phyloP scores from a whole-genome alignment of 2,888 invertebrate species.

The Apomyelois bistriatella region DNA sequence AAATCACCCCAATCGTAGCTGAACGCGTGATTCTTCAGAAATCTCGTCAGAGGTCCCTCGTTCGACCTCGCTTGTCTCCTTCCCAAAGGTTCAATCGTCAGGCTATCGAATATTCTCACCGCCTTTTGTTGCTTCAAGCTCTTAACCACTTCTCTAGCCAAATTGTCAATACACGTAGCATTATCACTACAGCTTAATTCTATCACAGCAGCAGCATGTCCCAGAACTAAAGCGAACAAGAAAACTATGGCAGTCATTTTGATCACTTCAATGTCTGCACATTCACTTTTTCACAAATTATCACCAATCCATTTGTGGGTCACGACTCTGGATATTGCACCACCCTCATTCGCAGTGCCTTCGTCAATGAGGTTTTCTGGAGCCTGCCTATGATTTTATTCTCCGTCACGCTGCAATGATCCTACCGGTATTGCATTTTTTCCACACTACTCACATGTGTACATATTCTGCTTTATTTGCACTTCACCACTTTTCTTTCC shows the following conservation, averaged over 20 bases:
- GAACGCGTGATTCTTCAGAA: slow-evolving; percentile 74
- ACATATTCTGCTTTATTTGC: slow-evolving; percentile 41
- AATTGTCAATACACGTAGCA: slow-evolving; percentile 78
- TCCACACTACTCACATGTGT: slow-evolving; percentile 41
- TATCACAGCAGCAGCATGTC: slow-evolving; percentile 53
- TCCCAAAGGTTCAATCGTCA: slow-evolving; percentile 77
- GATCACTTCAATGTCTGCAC: slow-evolving; percentile 44
- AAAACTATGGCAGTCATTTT: slow-evolving; percentile 66
- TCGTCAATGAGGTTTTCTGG: slow-evolving; percentile 65
- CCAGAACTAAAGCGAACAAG: slow-evolving; percentile 53
- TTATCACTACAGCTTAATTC: slow-evolving; percentile 80
- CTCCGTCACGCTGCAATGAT: slow-evolving; percentile 66
- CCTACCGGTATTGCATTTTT: slow-evolving; percentile 55
- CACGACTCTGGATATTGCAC: slow-evolving; percentile 47
- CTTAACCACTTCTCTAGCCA: slow-evolving; percentile 71
- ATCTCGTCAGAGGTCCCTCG: slow-evolving; percentile 56
- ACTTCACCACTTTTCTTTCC: slow-evolving; percentile 63
- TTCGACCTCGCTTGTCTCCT: slow-evolving; percentile 58
- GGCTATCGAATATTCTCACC: slow-evolving; percentile 73
- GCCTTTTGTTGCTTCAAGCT: slow-evolving; percentile 75
- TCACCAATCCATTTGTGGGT: slow-evolving; percentile 76
- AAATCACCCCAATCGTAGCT: slow-evolving; percentile 77
- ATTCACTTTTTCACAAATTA: slow-evolving; percentile 46
- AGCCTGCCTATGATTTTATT: slow-evolving; percentile 70
- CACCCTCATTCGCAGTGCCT: slow-evolving; percentile 65